phyloP scores from a whole-genome alignment of 2,888 invertebrate genomes.

The Kryphioiulus occultus region DNA sequence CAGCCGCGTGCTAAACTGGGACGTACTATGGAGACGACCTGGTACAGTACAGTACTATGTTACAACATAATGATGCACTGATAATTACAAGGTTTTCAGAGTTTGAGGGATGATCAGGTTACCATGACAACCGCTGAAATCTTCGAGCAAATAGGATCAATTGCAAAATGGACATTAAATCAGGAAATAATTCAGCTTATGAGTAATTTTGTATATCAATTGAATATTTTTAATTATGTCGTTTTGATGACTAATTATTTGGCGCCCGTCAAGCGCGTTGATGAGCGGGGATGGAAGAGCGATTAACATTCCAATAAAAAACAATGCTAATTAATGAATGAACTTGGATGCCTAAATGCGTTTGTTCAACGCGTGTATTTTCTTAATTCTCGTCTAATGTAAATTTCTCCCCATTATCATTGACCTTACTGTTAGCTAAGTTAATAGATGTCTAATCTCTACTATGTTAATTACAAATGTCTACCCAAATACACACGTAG shows the following conservation, averaged over 20 bases:
- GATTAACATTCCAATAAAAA: constrained; percentile 11
- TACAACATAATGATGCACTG: no score
- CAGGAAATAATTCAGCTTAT: not conserved
- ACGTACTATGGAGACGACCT: no score
- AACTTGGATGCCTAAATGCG: constrained; percentile 24
- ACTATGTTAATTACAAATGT: constrained; percentile 46
- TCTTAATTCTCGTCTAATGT: constrained; percentile 46
- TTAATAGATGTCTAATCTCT: constrained; percentile 47
- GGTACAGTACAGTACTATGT: no score
- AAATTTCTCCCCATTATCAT: constrained; percentile 45
- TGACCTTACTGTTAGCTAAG: constrained; percentile 47
- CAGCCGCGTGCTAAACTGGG: no score
- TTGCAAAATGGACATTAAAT: not conserved
- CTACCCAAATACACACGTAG: constrained; percentile 33
- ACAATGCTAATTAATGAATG: constrained; percentile 26
- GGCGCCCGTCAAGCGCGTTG: not conserved
- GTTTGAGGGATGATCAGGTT: not conserved
- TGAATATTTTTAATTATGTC: no score
- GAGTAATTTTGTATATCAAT: not conserved
- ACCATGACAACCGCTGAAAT: not conserved
- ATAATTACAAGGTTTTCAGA: no score
- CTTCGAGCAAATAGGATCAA: not conserved
- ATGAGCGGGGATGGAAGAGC: not conserved
- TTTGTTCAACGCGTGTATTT: constrained; percentile 32
- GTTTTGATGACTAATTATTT: not conserved